Conservation (phyloP, 2,113 vertebrate genomes). For the Galemys pyrenaicus region DNA sequence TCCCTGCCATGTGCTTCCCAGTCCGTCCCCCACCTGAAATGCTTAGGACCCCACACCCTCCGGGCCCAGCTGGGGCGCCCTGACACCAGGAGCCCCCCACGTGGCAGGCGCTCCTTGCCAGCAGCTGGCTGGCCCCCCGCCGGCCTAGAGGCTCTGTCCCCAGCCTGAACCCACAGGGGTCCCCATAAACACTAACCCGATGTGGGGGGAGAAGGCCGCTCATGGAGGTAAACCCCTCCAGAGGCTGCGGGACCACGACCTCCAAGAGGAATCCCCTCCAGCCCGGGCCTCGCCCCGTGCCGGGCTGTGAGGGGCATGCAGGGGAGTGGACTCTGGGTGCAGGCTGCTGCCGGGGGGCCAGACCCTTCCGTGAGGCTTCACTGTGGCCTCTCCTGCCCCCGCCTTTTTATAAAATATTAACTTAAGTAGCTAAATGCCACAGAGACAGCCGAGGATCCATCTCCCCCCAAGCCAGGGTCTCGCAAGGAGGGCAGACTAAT, state of each 20-base stretch:
- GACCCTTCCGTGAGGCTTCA: slow-evolving; percentile 67
- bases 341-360: slow-evolving; percentile 73
- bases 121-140: neutral
- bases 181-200: too few relatives aligned
- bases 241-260: neutral
- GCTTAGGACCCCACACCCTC: too few relatives aligned
- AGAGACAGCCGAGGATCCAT: slow-evolving; percentile 78
- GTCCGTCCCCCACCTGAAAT: neutral
- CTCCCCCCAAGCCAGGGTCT: slow-evolving; percentile 78
- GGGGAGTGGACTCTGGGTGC: slow-evolving; percentile 69
- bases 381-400: neutral
- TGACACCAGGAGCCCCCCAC: neutral
- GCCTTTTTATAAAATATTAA: slow-evolving; percentile 80
- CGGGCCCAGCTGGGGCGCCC: neutral
- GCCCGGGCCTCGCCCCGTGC: slow-evolving; percentile 73
- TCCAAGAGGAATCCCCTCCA: neutral
- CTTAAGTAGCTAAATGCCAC: slow-evolving; percentile 72
- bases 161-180: neutral
- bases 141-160: neutral
- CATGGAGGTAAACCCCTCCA: neutral
- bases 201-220: neutral
- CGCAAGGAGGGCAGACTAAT: slow-evolving; percentile 84
- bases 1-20: neutral
- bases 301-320: too few relatives aligned
- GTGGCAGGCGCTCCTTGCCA: neutral